A percentile compares a stretch with the other conserved stretches of the same genome.
Conservation (phyloP, 2,888 invertebrate species). For the Ophion ellenae region DNA sequence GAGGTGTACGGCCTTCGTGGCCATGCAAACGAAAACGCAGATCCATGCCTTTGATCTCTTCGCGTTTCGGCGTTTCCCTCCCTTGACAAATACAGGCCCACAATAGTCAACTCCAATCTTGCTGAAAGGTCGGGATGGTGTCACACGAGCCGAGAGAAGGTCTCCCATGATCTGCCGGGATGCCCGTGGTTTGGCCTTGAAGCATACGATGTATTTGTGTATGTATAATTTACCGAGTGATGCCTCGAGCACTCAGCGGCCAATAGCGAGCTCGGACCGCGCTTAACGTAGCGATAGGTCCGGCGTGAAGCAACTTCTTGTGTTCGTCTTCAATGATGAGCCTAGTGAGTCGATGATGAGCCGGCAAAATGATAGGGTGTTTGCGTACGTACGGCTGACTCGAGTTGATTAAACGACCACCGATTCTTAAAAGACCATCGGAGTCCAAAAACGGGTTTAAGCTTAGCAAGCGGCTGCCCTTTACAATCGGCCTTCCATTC, state of each 20-base stretch:
- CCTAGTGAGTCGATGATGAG: slow-evolving; percentile 33
- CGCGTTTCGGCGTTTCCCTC: slow-evolving; percentile 59
- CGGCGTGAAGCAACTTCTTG: slow-evolving; percentile 34
- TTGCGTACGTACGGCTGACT: slow-evolving; percentile 24
- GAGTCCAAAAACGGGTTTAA: slow-evolving; percentile 39
- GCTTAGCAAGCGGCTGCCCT: slow-evolving; percentile 5
- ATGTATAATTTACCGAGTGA: slow-evolving; percentile 32
- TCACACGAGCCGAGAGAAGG: slow-evolving; percentile 70
- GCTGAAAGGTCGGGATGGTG: slow-evolving; percentile 69
- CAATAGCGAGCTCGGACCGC: slow-evolving; percentile 48
- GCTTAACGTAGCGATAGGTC: slow-evolving; percentile 40
- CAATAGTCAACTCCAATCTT: slow-evolving; percentile 72
- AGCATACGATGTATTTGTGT: slow-evolving; percentile 66
- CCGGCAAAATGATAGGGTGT: slow-evolving; percentile 39
- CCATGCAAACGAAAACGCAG: slow-evolving; percentile 71
- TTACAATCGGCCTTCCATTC: not conserved
- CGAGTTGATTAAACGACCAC: slow-evolving; percentile 40
- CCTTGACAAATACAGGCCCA: slow-evolving; percentile 70
- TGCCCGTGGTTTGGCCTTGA: slow-evolving; percentile 56
- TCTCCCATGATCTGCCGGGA: slow-evolving; percentile 71
- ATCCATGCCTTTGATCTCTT: slow-evolving; percentile 67
- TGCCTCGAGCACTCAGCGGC: slow-evolving; percentile 44
- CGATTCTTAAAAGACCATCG: slow-evolving; percentile 12
- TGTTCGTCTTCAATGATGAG: slow-evolving; percentile 45
- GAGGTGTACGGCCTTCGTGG: slow-evolving; percentile 73